A percentile compares a stretch with the other conserved stretches of the same genome.
Evolutionary conservation across 2,113 vertebrate species (phyloP).

Genomic region (Aix galericulata): DNA sequence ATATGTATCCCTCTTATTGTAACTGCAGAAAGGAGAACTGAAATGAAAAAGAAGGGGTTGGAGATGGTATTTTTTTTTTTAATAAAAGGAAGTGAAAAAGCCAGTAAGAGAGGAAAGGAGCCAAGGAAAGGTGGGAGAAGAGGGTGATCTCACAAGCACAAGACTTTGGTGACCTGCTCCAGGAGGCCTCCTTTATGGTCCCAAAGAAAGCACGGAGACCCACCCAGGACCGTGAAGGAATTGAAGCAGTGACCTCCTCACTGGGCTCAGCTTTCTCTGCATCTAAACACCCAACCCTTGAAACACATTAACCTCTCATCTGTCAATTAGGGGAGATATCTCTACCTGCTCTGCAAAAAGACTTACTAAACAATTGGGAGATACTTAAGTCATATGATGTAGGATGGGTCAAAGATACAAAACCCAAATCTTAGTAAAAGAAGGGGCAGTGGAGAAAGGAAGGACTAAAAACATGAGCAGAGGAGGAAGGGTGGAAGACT

Average conservation of each 20-base stretch:
- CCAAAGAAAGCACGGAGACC: not conserved
- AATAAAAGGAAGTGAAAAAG: not conserved
- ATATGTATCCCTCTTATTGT: not conserved
- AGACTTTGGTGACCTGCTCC: not conserved
- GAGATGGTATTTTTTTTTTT: not conserved
- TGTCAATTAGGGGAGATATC: not conserved
- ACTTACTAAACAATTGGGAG: not conserved
- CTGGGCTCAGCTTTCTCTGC: not conserved
- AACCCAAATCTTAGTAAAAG: not conserved
- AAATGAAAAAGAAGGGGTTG: not conserved
- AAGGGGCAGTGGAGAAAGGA: not conserved
- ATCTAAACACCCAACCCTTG: not conserved
- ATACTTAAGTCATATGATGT: not conserved
- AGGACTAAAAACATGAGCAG: not conserved
- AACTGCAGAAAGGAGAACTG: not conserved
- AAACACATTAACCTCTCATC: not conserved
- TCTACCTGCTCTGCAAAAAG: not conserved
- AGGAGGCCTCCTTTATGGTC: not conserved
- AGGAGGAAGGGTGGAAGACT: not conserved
- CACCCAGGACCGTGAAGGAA: not conserved
- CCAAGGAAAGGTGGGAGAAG: not conserved
- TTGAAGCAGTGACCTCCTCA: not conserved
- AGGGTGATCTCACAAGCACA: not conserved
- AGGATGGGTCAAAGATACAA: not conserved
- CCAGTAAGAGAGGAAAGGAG: not conserved